Percentiles rank a stretch among this genome's conserved stretches.
Evolutionary conservation across 2,888 invertebrate species (phyloP).

Genomic region (Cheilosia vernalis): DNA sequence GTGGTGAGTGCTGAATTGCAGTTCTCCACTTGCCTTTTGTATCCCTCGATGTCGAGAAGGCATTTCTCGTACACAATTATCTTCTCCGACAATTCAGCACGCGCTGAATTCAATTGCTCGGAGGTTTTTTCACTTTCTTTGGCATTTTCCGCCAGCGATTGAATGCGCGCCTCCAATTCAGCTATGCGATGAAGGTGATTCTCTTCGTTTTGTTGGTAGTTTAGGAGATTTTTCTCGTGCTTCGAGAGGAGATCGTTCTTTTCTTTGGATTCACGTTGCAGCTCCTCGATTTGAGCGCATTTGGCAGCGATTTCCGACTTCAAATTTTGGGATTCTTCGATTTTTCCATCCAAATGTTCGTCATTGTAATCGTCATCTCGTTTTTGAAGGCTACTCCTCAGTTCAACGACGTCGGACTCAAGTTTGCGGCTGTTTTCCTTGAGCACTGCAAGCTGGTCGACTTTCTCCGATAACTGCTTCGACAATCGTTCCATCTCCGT

Average conservation of each 20-base stretch:
- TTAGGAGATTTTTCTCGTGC: conserved; percentile 79
- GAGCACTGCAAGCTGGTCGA: conserved; percentile 72
- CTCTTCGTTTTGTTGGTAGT: conserved; percentile 79
- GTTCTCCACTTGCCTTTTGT: conserved; percentile 85
- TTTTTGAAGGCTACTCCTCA: conserved; percentile 33
- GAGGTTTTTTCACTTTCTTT: conserved; percentile 63
- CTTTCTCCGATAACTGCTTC: conserved; percentile 50
- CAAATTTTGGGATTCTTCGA: conserved; percentile 75
- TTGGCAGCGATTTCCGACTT: conserved; percentile 75
- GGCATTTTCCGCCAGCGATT: conserved; percentile 78
- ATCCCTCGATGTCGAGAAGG: conserved; percentile 81
- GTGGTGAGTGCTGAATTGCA: conserved; percentile 86
- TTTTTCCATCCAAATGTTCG: conserved; percentile 77
- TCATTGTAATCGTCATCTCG: conserved; percentile 74
- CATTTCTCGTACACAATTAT: conserved; percentile 82
- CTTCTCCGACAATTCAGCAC: conserved; percentile 83
- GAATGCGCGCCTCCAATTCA: conserved; percentile 79
- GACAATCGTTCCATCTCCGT: conserved; percentile 43
- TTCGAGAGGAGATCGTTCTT: conserved; percentile 80
- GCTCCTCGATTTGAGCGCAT: conserved; percentile 75
- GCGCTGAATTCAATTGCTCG: conserved; percentile 82
- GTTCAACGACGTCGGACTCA: conserved; percentile 68
- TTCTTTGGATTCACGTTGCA: conserved; percentile 79
- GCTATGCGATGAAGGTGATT: conserved; percentile 77
- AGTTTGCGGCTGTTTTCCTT: conserved; percentile 70